A percentile compares a stretch with the other conserved stretches of the same genome.
phyloP scores from a whole-genome alignment of 2,113 vertebrate genomes.

The Amphilophus citrinellus region DNA sequence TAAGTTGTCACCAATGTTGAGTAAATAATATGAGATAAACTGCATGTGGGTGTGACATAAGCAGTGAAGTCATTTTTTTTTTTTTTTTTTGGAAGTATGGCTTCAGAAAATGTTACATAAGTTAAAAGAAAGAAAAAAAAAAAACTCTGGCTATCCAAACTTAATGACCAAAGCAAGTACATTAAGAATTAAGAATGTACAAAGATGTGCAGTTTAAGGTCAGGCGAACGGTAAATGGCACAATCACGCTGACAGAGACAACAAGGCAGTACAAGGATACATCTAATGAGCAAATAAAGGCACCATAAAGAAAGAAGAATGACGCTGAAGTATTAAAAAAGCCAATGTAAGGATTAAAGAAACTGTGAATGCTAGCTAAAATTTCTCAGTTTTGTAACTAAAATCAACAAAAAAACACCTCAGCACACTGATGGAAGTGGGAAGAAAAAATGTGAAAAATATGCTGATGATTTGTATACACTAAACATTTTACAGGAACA shows the following conservation, averaged over 20 bases:
- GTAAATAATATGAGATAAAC: background rate
- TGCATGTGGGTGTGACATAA: background rate
- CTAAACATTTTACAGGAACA: background rate
- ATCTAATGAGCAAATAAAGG: background rate
- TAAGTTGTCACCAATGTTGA: background rate
- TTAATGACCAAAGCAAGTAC: background rate
- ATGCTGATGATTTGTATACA: slow-evolving; percentile 42
- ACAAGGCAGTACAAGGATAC: background rate
- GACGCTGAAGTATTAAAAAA: background rate
- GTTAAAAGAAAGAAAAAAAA: fast-evolving
- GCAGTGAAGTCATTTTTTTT: background rate
- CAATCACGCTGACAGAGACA: fast-evolving
- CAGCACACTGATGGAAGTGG: fast-evolving
- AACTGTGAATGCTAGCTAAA: background rate
- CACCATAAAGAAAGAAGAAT: background rate
- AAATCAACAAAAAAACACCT: background rate
- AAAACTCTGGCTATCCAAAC: background rate
- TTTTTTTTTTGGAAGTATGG: background rate
- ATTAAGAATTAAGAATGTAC: background rate
- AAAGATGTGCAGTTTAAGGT: background rate
- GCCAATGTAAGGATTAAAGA: background rate
- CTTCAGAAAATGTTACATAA: background rate
- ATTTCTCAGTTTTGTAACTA: background rate
- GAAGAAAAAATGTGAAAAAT: background rate
- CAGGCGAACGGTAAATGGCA: background rate